Percentiles rank a stretch among this genome's conserved stretches.
Conservation (phyloP, 2,797 vertebrate genomes). For the Girardinus metallicus region DNA sequence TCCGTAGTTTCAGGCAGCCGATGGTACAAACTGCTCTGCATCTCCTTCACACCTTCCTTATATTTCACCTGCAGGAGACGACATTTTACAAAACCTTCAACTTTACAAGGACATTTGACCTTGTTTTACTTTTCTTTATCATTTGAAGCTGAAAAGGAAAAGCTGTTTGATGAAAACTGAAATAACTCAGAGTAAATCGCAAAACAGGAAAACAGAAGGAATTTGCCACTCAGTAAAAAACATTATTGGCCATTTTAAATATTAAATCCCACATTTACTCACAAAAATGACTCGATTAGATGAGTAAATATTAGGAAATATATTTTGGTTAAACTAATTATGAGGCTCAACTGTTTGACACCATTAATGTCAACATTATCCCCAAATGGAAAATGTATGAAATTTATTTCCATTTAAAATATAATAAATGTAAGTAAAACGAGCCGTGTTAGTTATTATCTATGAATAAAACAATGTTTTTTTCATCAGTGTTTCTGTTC, state of each 20-base stretch:
- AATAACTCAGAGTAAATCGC: too few species aligned
- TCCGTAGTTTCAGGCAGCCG: conserved; percentile 69
- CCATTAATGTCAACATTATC: not conserved
- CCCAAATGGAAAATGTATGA: not conserved
- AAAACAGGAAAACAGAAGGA: not conserved
- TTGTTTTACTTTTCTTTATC: not conserved
- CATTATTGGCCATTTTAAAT: not conserved
- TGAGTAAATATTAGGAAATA: too few species aligned
- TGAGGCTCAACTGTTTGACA: too few species aligned
- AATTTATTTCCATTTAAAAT: not conserved
- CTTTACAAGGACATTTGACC: fast-evolving
- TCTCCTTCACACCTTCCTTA: conserved; percentile 82
- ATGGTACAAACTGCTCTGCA: conserved; percentile 67
- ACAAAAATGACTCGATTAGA: not conserved
- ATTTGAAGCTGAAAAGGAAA: not conserved
- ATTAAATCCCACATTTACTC: not conserved
- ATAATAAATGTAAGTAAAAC: not conserved
- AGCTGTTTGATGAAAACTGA: not conserved
- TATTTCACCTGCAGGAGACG: conserved; percentile 83
- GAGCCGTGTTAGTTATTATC: not conserved
- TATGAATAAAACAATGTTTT: not conserved
- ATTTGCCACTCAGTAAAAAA: too few species aligned
- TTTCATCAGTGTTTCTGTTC: too few species aligned
- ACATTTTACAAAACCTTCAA: not conserved
- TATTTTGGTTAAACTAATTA: too few species aligned